Evolutionary conservation across 2,888 invertebrate genomes (phyloP), one percentile per base, ranked within the genome.

Genomic region (Philaethria dido): DNA sequence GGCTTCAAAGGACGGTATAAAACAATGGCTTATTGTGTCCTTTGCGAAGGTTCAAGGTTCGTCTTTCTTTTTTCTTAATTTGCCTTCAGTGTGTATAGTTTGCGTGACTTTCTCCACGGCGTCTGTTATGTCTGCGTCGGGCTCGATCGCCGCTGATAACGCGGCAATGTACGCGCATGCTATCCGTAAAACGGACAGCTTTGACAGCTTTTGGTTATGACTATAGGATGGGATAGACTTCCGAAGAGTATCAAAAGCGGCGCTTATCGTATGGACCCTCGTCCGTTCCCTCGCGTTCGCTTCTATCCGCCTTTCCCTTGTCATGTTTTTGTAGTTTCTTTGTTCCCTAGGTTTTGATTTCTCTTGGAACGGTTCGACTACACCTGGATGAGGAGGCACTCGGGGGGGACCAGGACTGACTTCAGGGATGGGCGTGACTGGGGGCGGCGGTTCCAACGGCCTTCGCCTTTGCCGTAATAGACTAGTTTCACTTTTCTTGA

Each of bases 291-390:
- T 93, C 0, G 98, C 98, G 81, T 99, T 99, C 0, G 98, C 98
- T 83, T 99, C 98, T 80, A 98, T 97, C 73, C 98, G 93, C 74
- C 98, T 92, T 83, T 98, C 98, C 20, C 98, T 93, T 0, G 97
- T 98, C 98, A 98, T 98, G 84, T 98, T 98, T 82, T 98, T 98
- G 88, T 98, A 98, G 84, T 98, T 98, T 72, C 97, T 93, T 79
- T 97, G 97, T 72, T 96, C 95, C 64, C 94, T 92, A 0, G 88
- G 86, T 57, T 82, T 82, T 44, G 76, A 66, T 73, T 81, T 88
- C 0, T 89, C 85, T 33, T 77, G 55, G 71, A 81, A 79, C 0
- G 77, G 69, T 63, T 88, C 89, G 6, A 80, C 77, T 22, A 94
- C 93, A 0, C 86, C 94, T 0, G 94, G 94, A 73, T 94, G 94